Base-by-base conservation (phyloP, 2,888 invertebrate species). In the Drosophila maculinotata region DNA sequence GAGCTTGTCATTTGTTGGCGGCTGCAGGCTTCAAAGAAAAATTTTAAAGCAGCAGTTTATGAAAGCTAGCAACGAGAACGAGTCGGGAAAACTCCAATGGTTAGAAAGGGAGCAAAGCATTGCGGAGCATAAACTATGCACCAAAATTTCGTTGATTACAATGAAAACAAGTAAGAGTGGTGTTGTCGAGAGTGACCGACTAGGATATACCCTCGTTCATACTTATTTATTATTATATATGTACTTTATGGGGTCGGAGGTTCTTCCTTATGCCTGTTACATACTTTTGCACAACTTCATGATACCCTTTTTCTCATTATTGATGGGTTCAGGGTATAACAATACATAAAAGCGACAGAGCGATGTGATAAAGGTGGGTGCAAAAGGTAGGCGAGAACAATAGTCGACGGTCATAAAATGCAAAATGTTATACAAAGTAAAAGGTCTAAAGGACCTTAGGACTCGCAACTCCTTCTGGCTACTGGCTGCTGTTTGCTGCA, bases 361-460 rank as follows among this genome's bases (percentile, higher is more conserved):
- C 56, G 45, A 26, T 6, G 53, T 7, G 30, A 23, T 31, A 30
- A 25, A 38, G 63, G 26, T 39, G 48, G 35, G 48, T 17, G 31
- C 7, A 23, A 20, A 4, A 20, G 47, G 26, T 44, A 48, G 47
- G 52, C 28, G 60, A 30, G 42, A 58, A 51, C 60, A 59, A 76
- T 76, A 49, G 79, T 78, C 79, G 57, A 47, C 23, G 58, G 69
- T 57, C 59, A 76, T 81, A 81, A 88, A 81, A 81, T 72, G 67
- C 67, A 81, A 72, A 87, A 77, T 69, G 87, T 73, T 80, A 77
- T 69, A 88, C 88, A 81, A 88, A 87, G 87, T 87, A 68, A 80
- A 78, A 66, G 64, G 51, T 57, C 36, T 59, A 66, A 63, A 33
- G 51, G 36, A 70, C 31, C 36, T 33, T 38, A 20, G 56, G 38